These are phyloP conservation scores for Heliconius erato DNA, from an alignment of 2,888 invertebrate genomes.

Conservation along the genomic window DNA sequence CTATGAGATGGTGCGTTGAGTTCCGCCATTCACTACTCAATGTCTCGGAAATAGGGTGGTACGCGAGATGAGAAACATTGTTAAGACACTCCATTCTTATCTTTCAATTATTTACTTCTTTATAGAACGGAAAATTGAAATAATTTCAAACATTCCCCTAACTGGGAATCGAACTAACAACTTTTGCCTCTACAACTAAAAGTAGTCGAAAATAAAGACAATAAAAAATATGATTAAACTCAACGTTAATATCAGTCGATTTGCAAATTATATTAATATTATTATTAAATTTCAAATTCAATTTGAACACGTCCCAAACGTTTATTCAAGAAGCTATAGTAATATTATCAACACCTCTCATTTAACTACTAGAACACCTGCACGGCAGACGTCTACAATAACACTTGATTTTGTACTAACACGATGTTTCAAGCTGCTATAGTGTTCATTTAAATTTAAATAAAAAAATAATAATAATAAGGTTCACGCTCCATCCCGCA, in stretches of 20 bases:
- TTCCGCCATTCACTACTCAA: no score
- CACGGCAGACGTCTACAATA: conserved; percentile 23
- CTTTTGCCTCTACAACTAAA: no score
- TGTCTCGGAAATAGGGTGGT: no score
- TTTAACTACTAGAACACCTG: conserved; percentile 21
- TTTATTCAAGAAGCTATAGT: conserved; percentile 6
- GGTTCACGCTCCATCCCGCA: neutral
- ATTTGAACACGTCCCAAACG: neutral
- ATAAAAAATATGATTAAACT: neutral
- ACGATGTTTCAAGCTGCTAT: conserved; percentile 2
- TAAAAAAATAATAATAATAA: no score
- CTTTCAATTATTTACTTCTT: no score
- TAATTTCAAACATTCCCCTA: no score
- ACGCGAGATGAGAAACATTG: no score
- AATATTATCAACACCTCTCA: conserved; percentile 12
- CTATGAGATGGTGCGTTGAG: no score
- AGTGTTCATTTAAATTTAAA: neutral
- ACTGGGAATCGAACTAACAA: no score
- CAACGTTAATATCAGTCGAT: neutral
- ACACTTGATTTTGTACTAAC: conserved; percentile 10
- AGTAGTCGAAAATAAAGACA: neutral
- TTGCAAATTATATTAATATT: neutral
- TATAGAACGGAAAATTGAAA: no score
- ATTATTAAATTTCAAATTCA: neutral
- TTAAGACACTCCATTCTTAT: no score